Conservation (phyloP, 2,797 vertebrate genomes). For the Typhlichthys subterraneus region DNA sequence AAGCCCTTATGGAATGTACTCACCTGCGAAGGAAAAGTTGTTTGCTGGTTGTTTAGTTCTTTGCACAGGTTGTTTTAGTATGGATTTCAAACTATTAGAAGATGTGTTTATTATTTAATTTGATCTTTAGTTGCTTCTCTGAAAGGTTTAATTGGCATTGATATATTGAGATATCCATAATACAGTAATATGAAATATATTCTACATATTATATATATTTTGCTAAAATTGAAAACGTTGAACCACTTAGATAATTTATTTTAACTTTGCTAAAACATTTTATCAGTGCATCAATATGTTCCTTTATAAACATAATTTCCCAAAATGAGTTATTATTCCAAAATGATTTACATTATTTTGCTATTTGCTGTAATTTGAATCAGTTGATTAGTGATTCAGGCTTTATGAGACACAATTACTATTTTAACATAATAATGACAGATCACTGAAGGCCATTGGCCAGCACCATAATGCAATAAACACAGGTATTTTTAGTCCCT, state of each 20-base stretch:
- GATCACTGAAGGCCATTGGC: no score
- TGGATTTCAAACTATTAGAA: neutral
- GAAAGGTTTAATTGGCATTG: no score
- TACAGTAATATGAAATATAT: no score
- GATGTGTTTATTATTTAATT: neutral
- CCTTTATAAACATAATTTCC: no score
- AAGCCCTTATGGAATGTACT: constrained; percentile 37
- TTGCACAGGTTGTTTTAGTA: neutral
- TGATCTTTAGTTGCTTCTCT: neutral
- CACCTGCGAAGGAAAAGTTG: neutral
- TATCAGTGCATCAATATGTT: neutral
- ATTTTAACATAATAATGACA: no score
- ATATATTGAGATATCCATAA: no score
- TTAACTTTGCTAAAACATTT: neutral
- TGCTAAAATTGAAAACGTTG: neutral
- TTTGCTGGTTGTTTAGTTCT: no score
- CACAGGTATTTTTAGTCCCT: no score
- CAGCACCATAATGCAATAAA: no score
- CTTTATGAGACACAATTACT: no score
- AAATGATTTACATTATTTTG: neutral
- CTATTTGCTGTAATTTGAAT: neutral
- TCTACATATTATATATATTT: no score
- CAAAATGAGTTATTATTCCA: no score
- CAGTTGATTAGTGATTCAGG: neutral
- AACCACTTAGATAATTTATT: neutral